Evolutionary conservation across 2,113 vertebrate species (phyloP).

Genomic region (Taurulus bubalis): DNA sequence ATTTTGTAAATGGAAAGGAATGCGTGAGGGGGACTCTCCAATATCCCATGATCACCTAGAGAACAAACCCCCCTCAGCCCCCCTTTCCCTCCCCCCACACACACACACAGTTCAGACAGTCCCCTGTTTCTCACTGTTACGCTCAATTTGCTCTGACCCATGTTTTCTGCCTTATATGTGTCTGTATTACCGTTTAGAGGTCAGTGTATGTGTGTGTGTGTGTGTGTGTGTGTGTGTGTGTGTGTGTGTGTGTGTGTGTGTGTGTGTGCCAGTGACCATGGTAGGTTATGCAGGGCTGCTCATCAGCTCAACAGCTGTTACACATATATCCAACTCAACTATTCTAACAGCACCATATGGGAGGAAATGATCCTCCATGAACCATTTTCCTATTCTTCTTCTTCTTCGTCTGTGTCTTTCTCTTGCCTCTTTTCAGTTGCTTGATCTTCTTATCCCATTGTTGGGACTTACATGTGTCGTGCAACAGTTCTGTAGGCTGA

Average conservation of each 20-base stretch:
- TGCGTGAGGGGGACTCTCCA: constrained; percentile 14
- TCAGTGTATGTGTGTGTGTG: constrained; percentile 15
- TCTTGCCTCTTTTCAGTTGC: constrained; percentile 6
- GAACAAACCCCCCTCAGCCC: not conserved
- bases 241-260: not conserved
- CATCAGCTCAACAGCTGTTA: constrained; percentile 63
- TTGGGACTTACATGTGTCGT: constrained; percentile 33
- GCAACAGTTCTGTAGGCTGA: constrained; percentile 47
- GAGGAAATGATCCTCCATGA: constrained; percentile 33
- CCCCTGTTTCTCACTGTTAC: constrained; percentile 12
- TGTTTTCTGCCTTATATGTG: constrained; percentile 38
- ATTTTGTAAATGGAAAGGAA: constrained; percentile 46
- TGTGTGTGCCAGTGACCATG: constrained; percentile 15
- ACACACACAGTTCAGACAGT: not conserved
- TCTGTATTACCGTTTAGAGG: constrained; percentile 24
- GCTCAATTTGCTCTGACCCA: constrained; percentile 8
- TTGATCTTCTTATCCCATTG: constrained; percentile 47
- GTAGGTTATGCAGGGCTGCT: constrained; percentile 5
- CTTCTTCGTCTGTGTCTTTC: constrained; percentile 12
- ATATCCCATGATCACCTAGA: constrained; percentile 25
- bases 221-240: not conserved
- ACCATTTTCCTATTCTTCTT: constrained; percentile 8
- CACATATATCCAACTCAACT: constrained; percentile 48
- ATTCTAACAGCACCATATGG: constrained; percentile 55
- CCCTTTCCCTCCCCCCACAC: no score